Conservation (phyloP, 2,797 vertebrate species). For the Schizothorax lantsangensis region DNA sequence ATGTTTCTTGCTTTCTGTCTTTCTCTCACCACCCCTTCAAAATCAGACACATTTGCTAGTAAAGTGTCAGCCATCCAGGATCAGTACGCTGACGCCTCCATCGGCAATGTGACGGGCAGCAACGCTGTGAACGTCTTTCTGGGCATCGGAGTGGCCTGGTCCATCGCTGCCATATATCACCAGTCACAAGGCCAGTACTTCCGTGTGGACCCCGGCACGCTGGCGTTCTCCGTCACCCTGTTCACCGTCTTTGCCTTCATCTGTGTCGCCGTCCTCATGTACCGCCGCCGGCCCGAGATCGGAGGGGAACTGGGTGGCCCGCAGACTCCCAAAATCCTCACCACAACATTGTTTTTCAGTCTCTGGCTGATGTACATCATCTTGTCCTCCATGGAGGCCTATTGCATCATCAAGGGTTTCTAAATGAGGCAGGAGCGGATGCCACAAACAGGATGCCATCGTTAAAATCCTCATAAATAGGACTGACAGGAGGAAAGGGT, state of each 20-base stretch:
- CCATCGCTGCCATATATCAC: constrained; percentile 94
- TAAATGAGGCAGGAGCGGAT: constrained; percentile 49
- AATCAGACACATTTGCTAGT: constrained; percentile 94
- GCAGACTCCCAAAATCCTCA: constrained; percentile 89
- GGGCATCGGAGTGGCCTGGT: constrained; percentile 97
- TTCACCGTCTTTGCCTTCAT: constrained; percentile 98
- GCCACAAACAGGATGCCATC: background rate
- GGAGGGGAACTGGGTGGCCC: constrained; percentile 97
- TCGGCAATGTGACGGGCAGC: constrained; percentile 96
- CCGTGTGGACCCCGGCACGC: constrained; percentile 87
- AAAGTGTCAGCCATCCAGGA: constrained; percentile 95
- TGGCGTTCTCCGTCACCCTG: constrained; percentile 97
- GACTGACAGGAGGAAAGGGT: background rate
- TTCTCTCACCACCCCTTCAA: background rate
- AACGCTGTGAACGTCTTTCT: constrained; percentile 98
- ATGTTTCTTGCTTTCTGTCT: background rate
- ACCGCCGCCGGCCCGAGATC: constrained; percentile 91
- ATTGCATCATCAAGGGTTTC: constrained; percentile 89
- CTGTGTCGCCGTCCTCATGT: constrained; percentile 91
- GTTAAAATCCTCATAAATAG: background rate
- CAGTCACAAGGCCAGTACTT: constrained; percentile 82
- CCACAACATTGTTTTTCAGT: constrained; percentile 89
- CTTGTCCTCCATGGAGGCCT: constrained; percentile 96
- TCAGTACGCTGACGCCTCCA: constrained; percentile 96
- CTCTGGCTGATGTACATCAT: constrained; percentile 98